Evolutionary conservation across 2,797 vertebrate species (phyloP).

Genomic region (Masticophis lateralis): DNA sequence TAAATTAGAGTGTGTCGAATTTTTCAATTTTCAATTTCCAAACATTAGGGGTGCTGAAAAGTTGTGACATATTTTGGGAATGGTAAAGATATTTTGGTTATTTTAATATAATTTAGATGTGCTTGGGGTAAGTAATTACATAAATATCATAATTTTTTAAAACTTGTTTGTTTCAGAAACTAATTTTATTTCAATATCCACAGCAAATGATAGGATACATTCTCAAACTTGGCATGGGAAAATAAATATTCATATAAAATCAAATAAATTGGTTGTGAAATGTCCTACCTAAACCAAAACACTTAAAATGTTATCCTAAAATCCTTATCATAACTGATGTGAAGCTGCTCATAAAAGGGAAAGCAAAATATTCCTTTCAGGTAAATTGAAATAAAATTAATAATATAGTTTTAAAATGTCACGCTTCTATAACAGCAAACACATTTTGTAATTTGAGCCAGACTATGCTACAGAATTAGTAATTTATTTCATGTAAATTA

Average conservation of each 20-base stretch:
- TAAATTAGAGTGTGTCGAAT: too few relatives aligned
- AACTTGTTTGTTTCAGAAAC: too few relatives aligned
- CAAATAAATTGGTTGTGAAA: neutral
- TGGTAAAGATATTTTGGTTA: too few relatives aligned
- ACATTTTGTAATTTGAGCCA: neutral
- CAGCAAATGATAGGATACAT: neutral
- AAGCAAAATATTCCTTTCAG: neutral
- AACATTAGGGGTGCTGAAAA: too few relatives aligned
- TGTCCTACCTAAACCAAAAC: constrained; percentile 2
- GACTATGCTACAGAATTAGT: neutral
- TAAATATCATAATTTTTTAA: too few relatives aligned
- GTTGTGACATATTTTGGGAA: too few relatives aligned
- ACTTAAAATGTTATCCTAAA: constrained; percentile 4
- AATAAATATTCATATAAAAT: neutral
- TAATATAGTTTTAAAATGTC: neutral
- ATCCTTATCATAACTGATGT: neutral
- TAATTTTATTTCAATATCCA: neutral
- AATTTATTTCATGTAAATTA: neutral
- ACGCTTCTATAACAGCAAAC: neutral
- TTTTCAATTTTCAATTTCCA: too few relatives aligned
- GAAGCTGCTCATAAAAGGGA: constrained; percentile 3
- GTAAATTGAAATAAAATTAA: neutral
- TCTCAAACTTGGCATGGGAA: neutral
- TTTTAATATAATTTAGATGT: too few relatives aligned
- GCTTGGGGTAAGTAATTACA: too few relatives aligned